Conservation (phyloP, 2,888 invertebrate genomes). For the Fragum whitleyi region DNA sequence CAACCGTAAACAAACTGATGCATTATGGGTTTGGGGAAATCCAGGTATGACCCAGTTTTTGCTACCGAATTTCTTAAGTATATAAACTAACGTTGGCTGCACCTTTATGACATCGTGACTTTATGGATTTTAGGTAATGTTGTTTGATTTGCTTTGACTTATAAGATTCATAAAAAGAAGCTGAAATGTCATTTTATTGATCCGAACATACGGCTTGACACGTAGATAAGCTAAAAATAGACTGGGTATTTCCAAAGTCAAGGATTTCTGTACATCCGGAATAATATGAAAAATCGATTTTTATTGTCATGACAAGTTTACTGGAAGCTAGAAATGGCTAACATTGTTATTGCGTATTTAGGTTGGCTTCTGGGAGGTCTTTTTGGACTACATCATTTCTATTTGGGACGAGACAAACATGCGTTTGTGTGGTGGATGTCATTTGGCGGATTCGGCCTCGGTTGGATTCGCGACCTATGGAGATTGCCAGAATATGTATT, state of each 20-base stretch:
- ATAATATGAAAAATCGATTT: background rate
- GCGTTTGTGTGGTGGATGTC: slow-evolving; percentile 96
- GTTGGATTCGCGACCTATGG: slow-evolving; percentile 94
- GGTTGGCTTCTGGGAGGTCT: slow-evolving; percentile 95
- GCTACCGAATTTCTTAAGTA: slow-evolving; percentile 11
- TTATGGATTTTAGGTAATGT: too few species aligned
- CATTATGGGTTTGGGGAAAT: slow-evolving; percentile 63
- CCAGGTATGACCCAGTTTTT: slow-evolving; percentile 5
- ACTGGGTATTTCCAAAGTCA: slow-evolving; percentile 29
- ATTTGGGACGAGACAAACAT: slow-evolving; percentile 94
- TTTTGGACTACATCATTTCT: slow-evolving; percentile 96
- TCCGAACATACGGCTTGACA: slow-evolving; percentile 41
- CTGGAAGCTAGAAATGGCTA: slow-evolving; percentile 74
- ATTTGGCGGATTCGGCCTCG: slow-evolving; percentile 92
- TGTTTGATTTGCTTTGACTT: too few species aligned
- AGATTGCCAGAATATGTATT: slow-evolving; percentile 93
- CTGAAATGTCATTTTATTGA: background rate
- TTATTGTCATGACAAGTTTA: background rate
- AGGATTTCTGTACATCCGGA: slow-evolving; percentile 38
- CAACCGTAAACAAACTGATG: slow-evolving; percentile 65
- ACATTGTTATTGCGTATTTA: slow-evolving; percentile 90
- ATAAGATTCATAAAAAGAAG: too few species aligned
- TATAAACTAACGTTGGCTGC: background rate
- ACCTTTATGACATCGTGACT: too few species aligned
- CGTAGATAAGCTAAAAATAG: slow-evolving; percentile 50